A percentile compares a stretch with the other conserved stretches of the same genome.
Conservation (phyloP, 2,888 invertebrate species). For the Melieria crassipennis region DNA sequence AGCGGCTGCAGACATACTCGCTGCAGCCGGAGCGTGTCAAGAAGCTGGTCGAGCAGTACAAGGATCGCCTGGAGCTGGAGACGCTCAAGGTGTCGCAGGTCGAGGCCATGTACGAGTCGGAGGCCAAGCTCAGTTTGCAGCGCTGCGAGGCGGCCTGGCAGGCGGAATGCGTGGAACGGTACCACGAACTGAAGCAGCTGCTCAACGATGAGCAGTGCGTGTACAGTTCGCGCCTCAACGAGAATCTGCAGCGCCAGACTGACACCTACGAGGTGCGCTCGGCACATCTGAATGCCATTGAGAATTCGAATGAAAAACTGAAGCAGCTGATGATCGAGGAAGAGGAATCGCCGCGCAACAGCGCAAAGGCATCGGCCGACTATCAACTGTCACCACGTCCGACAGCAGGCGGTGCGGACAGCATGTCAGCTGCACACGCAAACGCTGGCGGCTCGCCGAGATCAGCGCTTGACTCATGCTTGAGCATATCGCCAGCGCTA, state of each 20-base stretch:
- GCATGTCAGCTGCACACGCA: conserved; percentile 5
- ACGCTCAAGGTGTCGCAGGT: conserved; percentile 62
- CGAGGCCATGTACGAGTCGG: conserved; percentile 69
- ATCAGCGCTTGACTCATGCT: background rate
- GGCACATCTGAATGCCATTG: conserved; percentile 59
- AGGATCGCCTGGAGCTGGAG: conserved; percentile 65
- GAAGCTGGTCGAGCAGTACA: conserved; percentile 59
- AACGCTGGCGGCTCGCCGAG: conserved; percentile 6
- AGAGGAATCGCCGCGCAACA: conserved; percentile 40
- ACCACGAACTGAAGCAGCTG: conserved; percentile 63
- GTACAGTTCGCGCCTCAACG: conserved; percentile 46
- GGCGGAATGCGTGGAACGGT: conserved; percentile 63
- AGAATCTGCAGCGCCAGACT: conserved; percentile 56
- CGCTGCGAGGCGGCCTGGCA: conserved; percentile 67
- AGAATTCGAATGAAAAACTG: conserved; percentile 61
- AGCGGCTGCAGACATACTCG: conserved; percentile 62
- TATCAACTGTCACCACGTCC: background rate
- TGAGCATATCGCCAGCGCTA: background rate
- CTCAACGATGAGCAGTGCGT: conserved; percentile 53
- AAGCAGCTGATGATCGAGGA: conserved; percentile 57
- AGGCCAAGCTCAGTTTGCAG: conserved; percentile 66
- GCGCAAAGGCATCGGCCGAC: background rate
- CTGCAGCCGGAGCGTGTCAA: conserved; percentile 65
- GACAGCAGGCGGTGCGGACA: background rate
- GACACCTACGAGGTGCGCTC: conserved; percentile 55